Base-by-base conservation (phyloP, 2,888 invertebrate species). In the Macrosoma leucophasiata region DNA sequence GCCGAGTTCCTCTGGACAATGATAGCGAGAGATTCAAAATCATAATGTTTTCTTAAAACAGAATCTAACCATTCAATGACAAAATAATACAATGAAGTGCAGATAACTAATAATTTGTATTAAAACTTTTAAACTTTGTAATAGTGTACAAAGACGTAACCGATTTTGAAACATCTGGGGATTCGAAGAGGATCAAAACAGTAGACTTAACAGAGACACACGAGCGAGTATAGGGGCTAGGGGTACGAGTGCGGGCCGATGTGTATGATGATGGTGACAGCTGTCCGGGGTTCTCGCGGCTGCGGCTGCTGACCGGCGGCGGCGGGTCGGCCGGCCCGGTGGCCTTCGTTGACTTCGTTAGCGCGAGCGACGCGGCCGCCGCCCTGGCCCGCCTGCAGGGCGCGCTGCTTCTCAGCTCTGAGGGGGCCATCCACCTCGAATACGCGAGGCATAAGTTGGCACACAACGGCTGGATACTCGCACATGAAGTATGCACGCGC, bases 391-490 rank as follows among this genome's bases (percentile, higher is more conserved):
- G 94, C 67, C 91, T 98, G 64, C 97, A 98, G 86, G 98, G 98
- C 77, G 95, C 95, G 79, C 92, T 95, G 85, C 91, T 97, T 68
- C 91, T 96, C 79, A 96, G 96, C 81, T 97, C 97, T 55, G 94
- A 97, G 78, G 97, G 97, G 61, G 96, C 97, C 73, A 96, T 98
- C 81, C 93, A 97, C 81, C 97, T 98, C 85, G 98, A 98, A 89
- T 98, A 94, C 89, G 98, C 98, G 84, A 95, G 96, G 88, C 96
- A 94, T 86, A 97, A 97, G 91, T 97, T 98, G 97, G 95, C 96
- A 73, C 85, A 84, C 85, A 85, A 84, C 78, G 84, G 84, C 76
- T 84, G 85, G 84, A 84, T 84, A 74, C 77, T 77, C 75, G 77
- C 79, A 74, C 84, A 81, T 70, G 82, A 81, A 81, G 81, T 84